These are phyloP conservation scores for Lepidochrysops patricia DNA, from an alignment of 2,888 invertebrate genomes.

Conservation along the genomic window DNA sequence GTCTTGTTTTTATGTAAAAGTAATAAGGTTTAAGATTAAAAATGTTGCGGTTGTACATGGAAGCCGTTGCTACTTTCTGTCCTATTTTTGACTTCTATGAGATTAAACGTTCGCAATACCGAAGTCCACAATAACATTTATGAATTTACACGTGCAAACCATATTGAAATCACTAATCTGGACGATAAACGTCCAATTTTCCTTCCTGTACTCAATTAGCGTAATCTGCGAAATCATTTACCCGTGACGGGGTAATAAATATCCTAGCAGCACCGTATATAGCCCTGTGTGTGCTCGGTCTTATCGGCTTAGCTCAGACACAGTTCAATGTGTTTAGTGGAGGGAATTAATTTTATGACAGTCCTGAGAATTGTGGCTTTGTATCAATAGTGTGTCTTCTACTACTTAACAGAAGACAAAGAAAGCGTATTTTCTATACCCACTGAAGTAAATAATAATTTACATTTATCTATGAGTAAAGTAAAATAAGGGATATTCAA, in stretches of 20 bases:
- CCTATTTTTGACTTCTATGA: too few relatives aligned
- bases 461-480: too few relatives aligned
- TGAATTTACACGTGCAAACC: too few relatives aligned
- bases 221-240: conserved; percentile 1
- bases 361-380: not conserved
- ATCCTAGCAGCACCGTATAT: not conserved
- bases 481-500: too few relatives aligned
- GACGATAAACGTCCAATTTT: not conserved
- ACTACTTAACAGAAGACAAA: too few relatives aligned
- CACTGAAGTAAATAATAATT: not conserved
- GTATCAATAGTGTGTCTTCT: too few relatives aligned
- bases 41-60: too few relatives aligned
- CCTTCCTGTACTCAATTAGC: not conserved
- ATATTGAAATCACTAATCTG: not conserved
- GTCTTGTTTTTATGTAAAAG: too few relatives aligned
- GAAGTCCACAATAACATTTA: too few relatives aligned
- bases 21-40: too few relatives aligned
- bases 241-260: not conserved
- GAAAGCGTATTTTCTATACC: not conserved
- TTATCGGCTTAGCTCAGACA: not conserved
- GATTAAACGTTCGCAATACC: too few relatives aligned
- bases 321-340: not conserved
- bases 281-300: not conserved
- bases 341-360: conserved; percentile 1
- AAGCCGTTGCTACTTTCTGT: too few relatives aligned